Conservation (phyloP, 1,140 invertebrate species). For the Ctenoplectra terminalis region DNA sequence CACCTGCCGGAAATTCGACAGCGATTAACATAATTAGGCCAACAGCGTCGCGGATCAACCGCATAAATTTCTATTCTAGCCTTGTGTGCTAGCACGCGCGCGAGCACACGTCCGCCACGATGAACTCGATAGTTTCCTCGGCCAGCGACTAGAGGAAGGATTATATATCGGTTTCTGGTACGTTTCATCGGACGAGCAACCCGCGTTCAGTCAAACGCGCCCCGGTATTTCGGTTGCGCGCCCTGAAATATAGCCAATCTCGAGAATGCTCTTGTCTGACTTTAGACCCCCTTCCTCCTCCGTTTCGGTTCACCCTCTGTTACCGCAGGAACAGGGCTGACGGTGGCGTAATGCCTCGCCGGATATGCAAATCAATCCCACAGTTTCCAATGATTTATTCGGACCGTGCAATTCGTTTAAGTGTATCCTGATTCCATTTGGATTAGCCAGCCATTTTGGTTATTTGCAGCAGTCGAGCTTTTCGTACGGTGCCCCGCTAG, state of each 20-base stretch:
- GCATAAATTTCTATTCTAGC: constrained; percentile 20
- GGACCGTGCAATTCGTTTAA: constrained; percentile 81
- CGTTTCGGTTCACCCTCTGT: constrained; percentile 29
- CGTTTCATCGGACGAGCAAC: constrained; percentile 12
- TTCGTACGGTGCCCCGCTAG: neutral
- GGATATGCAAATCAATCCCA: constrained; percentile 82
- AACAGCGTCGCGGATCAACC: constrained; percentile 23
- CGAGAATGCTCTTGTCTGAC: constrained; percentile 78
- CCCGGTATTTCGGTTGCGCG: constrained; percentile 52
- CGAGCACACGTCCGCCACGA: neutral
- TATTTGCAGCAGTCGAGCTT: constrained; percentile 29
- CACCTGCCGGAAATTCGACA: constrained; percentile 43
- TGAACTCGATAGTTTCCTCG: neutral
- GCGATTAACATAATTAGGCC: constrained; percentile 54
- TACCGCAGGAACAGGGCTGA: constrained; percentile 37
- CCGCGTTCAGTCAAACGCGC: constrained; percentile 49
- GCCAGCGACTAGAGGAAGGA: neutral
- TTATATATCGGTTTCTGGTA: constrained; percentile 9
- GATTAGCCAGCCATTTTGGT: constrained; percentile 65
- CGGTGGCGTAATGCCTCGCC: constrained; percentile 59
- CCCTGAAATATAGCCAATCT: constrained; percentile 77
- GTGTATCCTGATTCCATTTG: constrained; percentile 81
- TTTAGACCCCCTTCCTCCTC: constrained; percentile 67
- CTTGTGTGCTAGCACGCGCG: neutral
- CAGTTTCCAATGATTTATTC: constrained; percentile 80